Conservation (phyloP, 2,888 invertebrate genomes). For the Microchrysa polita region DNA sequence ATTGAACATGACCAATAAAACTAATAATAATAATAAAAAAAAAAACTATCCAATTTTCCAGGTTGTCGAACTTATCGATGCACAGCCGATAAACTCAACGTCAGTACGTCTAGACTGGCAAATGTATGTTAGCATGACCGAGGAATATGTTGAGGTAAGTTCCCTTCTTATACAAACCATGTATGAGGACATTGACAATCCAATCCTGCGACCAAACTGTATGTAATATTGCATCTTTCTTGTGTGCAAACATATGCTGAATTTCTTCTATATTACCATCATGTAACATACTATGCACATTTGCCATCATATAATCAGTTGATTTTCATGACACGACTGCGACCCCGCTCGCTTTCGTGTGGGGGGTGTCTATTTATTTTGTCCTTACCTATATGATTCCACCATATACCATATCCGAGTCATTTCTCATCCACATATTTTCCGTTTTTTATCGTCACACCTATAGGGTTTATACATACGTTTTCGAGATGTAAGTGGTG, state of each 20-base stretch:
- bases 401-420: neutral
- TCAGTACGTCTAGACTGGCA: constrained; percentile 68
- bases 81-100: constrained; percentile 67
- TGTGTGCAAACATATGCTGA: neutral
- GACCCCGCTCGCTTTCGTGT: too few species aligned
- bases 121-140: constrained; percentile 62
- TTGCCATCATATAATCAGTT: constrained; percentile 30
- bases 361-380: constrained; percentile 30
- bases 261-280: constrained; percentile 24
- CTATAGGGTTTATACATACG: constrained; percentile 73
- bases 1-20: too few species aligned
- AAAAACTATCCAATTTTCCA: constrained; percentile 58
- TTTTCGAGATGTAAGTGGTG: constrained; percentile 72
- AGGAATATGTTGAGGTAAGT: constrained; percentile 64
- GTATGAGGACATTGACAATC: neutral
- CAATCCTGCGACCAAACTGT: neutral
- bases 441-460: neutral
- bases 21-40: too few species aligned
- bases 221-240: constrained; percentile 1
- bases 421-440: constrained; percentile 7
- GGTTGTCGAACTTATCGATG: constrained; percentile 75
- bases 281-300: constrained; percentile 19
- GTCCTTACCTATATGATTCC: constrained; percentile 19
- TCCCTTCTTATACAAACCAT: neutral
- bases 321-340: constrained; percentile 1